Evolutionary conservation across 2,888 invertebrate genomes (phyloP), one percentile per base, ranked within the genome.

Genomic region (Andrena camellia): DNA sequence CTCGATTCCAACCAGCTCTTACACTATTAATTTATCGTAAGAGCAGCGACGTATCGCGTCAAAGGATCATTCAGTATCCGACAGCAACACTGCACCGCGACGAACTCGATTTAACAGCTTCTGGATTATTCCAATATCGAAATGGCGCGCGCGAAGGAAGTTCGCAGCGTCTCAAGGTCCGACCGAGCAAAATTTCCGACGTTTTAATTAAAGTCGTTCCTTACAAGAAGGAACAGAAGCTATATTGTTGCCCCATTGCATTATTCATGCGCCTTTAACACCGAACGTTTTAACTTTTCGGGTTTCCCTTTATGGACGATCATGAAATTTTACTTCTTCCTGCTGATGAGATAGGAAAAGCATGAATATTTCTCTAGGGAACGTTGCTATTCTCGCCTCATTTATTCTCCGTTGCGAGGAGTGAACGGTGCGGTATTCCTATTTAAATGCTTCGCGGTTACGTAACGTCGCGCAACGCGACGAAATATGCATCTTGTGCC

Each of bases 201-300:
- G 52, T 75, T 42, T 75, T 78, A 78, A 78, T 78, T 75, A 75
- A 78, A 78, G 62, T 75, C 75, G 67, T 75, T 48, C 31, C 75
- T 42, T 68, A 52, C n/a, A n/a, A 62, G 42, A 4, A 17, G 64
- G 26, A 62, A 31, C 42, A 10, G 35, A 59, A 13, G 23, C 31
- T 68, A 29, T 69, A 54, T 42, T 62, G 67, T 52, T 67, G 52
- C 50, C 60, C 35, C n/a, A n/a, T 68, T 78, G 75, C 62, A 78
- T 78, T 78, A 63, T 78, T 75, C 78, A 78, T 78, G 31, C 60
- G 23, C 26, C 42, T 74, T 48, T 33, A 17, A 29, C 23, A 48
- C 48, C 31, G 8, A 31, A 50, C 68, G 26, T 68, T 33, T 50
- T 31, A 74, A 74, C 67, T 48, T 48, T 20, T 8, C 74, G 20